Percentiles rank a stretch among this genome's conserved stretches.
Conservation (phyloP, 2,888 invertebrate genomes). For the Nowickia ferox region DNA sequence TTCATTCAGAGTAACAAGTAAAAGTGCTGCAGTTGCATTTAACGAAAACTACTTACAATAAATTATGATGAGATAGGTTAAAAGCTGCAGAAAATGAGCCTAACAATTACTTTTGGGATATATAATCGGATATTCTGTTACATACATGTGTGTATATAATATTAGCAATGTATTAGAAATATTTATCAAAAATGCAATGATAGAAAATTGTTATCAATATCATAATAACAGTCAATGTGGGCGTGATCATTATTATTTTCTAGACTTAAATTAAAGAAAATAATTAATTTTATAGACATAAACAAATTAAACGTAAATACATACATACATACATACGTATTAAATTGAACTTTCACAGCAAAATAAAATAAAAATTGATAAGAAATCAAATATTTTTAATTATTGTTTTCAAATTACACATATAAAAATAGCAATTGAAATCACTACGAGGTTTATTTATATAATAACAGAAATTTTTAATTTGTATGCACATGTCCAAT, state of each 20-base stretch:
- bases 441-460: not conserved
- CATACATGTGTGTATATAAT: no score
- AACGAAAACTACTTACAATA: not conserved
- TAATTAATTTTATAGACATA: slow-evolving; percentile 30
- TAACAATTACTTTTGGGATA: no score
- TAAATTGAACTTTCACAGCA: slow-evolving; percentile 39
- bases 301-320: slow-evolving; percentile 8
- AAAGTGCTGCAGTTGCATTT: not conserved
- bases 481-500: not conserved
- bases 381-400: slow-evolving; percentile 31
- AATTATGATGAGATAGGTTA: no score
- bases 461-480: not conserved
- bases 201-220: not conserved
- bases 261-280: not conserved
- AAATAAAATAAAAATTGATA: slow-evolving; percentile 46
- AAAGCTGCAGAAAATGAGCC: no score
- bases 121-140: no score
- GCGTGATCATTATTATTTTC: slow-evolving; percentile 3
- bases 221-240: not conserved
- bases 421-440: not conserved
- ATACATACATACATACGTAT: not conserved
- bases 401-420: not conserved
- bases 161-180: not conserved
- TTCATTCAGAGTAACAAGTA: slow-evolving; percentile 1
- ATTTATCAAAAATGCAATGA: not conserved